These are phyloP conservation scores for Cariama cristata DNA, from an alignment of 2,113 vertebrate genomes.

Conservation along the genomic window DNA sequence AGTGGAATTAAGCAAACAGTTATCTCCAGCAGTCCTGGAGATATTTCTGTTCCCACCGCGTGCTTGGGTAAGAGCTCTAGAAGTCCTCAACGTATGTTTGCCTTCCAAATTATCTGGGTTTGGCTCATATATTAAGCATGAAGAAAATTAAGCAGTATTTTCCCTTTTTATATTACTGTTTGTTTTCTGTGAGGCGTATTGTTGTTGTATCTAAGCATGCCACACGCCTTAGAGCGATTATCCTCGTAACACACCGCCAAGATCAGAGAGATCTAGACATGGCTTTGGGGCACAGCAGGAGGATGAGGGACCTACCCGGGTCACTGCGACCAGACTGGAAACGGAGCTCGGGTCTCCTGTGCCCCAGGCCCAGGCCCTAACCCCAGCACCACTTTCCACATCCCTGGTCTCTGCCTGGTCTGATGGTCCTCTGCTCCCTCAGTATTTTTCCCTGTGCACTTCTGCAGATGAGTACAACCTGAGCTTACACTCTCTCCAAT, in stretches of 20 bases:
- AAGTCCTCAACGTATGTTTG: background rate
- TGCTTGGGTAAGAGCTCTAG: background rate
- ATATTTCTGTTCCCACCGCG: background rate
- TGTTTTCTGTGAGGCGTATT: background rate
- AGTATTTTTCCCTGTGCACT: background rate
- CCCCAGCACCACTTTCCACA: background rate
- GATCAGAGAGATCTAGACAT: background rate
- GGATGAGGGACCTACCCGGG: background rate
- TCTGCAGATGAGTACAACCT: background rate
- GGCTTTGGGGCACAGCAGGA: background rate
- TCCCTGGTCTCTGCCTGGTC: background rate
- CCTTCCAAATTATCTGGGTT: background rate
- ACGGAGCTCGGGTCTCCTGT: background rate
- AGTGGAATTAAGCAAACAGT: background rate
- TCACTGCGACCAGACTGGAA: fast-evolving
- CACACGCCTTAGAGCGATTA: background rate
- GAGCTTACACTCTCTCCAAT: background rate
- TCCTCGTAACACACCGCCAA: background rate
- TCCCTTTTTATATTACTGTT: background rate
- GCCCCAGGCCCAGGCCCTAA: background rate
- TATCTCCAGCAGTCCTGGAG: background rate
- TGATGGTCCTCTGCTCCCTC: background rate
- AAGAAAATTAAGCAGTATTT: background rate
- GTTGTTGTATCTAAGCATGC: background rate
- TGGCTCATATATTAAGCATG: background rate